Evolutionary conservation across 2,113 vertebrate species (phyloP), one percentile per base, ranked within the genome.

Genomic region (Oceanodroma tethys): DNA sequence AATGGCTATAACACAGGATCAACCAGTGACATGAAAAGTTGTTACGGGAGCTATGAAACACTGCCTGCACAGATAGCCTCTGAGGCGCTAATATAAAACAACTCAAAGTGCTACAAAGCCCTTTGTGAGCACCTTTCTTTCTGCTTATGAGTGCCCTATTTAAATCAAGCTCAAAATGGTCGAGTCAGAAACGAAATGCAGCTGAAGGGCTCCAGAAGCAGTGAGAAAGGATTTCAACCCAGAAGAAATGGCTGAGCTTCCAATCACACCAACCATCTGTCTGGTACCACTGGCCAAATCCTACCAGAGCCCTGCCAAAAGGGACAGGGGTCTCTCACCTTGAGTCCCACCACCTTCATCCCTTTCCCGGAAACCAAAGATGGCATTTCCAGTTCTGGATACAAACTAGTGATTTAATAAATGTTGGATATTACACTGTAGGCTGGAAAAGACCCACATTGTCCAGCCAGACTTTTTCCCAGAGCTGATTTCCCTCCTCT

Each of bases 181-280:
- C 3, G 1, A 36, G 18, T 58, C 30, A 62, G 78, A 72, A 91
- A 72, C 26, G 4, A 72, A 87, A 94, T 56, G 27, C 66, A 95
- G 73, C 53, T 88, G 70, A 85, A 95, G 29, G 48, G 40, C 50
- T 93, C 62, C 74, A 87, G 81, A 88, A 96, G n/a, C 62, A 52
- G 45, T 29, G 66, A 93, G 81, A 88, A 88, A 93, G 48, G 62
- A 94, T 95, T 95, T 90, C 3, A 9, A 40, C 36, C 60, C 52
- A 63, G 88, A 90, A 96, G 86, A 91, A 96, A 87, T 53, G 85
- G 34, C 81, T 90, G 53, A 79, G 74, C 66, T 94, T 87, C 90
- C 93, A 87, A 45, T 85, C 78, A 87, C 48, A 82, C 48, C 93
- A 91, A 60, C 93, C 81, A 96, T 93, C 95, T 96, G 93, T 53